Base-by-base conservation (phyloP, 2,113 vertebrate genomes). In the Columbina picui region DNA sequence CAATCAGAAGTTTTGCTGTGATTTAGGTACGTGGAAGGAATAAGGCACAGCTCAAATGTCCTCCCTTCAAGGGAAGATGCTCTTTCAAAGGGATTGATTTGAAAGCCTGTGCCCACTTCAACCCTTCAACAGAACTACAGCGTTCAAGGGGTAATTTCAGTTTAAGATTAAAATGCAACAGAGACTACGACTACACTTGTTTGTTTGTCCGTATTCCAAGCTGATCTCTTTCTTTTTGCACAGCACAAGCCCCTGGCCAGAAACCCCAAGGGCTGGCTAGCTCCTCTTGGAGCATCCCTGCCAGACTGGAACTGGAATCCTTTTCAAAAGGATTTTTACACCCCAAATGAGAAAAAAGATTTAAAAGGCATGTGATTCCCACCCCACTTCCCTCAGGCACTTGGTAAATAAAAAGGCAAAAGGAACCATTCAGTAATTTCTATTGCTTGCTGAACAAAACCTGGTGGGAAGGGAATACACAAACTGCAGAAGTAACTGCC, bases 381-480 rank as follows among this genome's bases (percentile, higher is more conserved):
- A 45, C 16, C 30, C 10, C 9, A 9, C 43, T 90, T 94, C 25
- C 67, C 71, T 21, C 55, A 75, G 69, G 92, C 94, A 87, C 93
- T 93, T 15, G 32, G 27, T 92, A 82, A 96, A 96, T 79, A 90
- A 93, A 83, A 87, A 77, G 49, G 90, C 85, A 92, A 90, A 90
- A 95, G 73, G 84, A 96, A 77, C 73, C 39, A 92, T 95, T 96
- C 96, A 96, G 60, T 78, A 52, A 84, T 82, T 95, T 64, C 93
- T 84, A 65, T 92, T 75, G 75, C 93, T 94, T 68, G 45, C 57
- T 3, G 14, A 92, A 97, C 83, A 96, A 95, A 96, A 93, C 84
- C 93, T 71, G 60, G 43, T 64, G 36, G 90, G 86, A 95, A 86
- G 88, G 68, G 93, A 92, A 93, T 79, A 90, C 64, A 81, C 76